phyloP scores from a whole-genome alignment of 2,888 invertebrate species.

The Agrenia bidenticulata region DNA sequence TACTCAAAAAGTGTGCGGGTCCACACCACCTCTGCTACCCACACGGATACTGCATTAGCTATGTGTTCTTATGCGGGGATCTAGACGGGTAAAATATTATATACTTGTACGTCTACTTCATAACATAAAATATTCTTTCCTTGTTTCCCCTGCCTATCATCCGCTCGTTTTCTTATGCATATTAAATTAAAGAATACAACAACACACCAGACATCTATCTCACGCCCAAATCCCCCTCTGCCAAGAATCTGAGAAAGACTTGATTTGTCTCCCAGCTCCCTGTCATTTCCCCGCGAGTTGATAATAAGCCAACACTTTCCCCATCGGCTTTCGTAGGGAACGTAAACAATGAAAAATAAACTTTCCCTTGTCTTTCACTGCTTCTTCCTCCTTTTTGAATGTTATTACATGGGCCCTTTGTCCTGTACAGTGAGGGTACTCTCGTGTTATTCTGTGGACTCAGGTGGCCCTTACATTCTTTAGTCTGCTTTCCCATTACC shows the following conservation, averaged over 20 bases:
- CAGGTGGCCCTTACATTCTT: too few relatives aligned
- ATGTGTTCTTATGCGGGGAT: too few relatives aligned
- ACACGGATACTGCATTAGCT: too few relatives aligned
- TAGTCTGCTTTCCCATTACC: too few relatives aligned
- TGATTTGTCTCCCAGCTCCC: background rate
- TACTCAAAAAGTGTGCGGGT: background rate
- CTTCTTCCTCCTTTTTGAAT: conserved; percentile 1
- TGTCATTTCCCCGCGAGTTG: background rate
- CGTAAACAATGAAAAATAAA: conserved; percentile 1
- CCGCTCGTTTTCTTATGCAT: conserved; percentile 19
- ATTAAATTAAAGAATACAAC: conserved; percentile 21
- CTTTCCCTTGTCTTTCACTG: background rate
- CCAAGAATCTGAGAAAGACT: too few relatives aligned
- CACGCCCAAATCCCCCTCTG: too few relatives aligned
- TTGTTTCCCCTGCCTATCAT: conserved; percentile 14
- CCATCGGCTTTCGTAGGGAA: background rate
- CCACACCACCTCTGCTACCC: background rate
- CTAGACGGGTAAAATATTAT: too few relatives aligned
- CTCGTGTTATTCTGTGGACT: too few relatives aligned
- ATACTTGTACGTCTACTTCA: background rate
- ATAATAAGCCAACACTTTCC: background rate
- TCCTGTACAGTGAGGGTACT: background rate
- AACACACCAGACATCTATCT: background rate
- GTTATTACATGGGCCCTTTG: background rate
- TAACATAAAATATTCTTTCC: background rate